Percentiles rank a stretch among this genome's conserved stretches.
Evolutionary conservation across 1,140 invertebrate species (phyloP).

Genomic region (Heliconius congener): DNA sequence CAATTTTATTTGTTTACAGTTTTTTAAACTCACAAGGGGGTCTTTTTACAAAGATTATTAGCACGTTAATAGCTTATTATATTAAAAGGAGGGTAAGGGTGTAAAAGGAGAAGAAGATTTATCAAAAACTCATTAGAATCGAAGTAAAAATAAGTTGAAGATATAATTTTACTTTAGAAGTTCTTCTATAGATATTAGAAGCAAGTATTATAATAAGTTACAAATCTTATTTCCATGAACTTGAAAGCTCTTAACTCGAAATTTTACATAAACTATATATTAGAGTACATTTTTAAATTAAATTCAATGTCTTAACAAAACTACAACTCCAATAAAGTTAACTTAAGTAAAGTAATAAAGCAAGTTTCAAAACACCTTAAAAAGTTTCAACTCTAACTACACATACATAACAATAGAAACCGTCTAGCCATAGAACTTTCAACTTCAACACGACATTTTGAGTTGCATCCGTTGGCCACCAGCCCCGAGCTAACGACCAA

Average conservation of each 20-base stretch:
- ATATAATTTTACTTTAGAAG: background rate
- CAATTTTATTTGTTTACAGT: background rate
- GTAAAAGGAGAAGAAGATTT: background rate
- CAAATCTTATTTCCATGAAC: too few relatives aligned
- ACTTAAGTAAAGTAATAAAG: too few relatives aligned
- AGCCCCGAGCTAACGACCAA: background rate
- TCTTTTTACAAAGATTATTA: background rate
- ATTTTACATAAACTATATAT: too few relatives aligned
- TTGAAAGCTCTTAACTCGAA: too few relatives aligned
- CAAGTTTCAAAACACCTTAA: too few relatives aligned
- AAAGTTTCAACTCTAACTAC: too few relatives aligned
- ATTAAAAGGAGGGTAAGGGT: background rate
- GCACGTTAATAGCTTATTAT: background rate
- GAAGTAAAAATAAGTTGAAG: background rate
- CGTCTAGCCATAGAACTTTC: too few relatives aligned
- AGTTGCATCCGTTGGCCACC: background rate
- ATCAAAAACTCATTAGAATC: background rate
- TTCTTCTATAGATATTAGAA: background rate
- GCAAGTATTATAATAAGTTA: too few relatives aligned
- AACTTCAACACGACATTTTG: background rate
- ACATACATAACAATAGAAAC: too few relatives aligned
- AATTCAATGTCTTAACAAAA: background rate
- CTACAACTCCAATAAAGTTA: too few relatives aligned
- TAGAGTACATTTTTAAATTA: too few relatives aligned
- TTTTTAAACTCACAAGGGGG: background rate